Evolutionary conservation across 2,888 invertebrate genomes (phyloP), one percentile per base, ranked within the genome.

Genomic region (Torymus tubicola): DNA sequence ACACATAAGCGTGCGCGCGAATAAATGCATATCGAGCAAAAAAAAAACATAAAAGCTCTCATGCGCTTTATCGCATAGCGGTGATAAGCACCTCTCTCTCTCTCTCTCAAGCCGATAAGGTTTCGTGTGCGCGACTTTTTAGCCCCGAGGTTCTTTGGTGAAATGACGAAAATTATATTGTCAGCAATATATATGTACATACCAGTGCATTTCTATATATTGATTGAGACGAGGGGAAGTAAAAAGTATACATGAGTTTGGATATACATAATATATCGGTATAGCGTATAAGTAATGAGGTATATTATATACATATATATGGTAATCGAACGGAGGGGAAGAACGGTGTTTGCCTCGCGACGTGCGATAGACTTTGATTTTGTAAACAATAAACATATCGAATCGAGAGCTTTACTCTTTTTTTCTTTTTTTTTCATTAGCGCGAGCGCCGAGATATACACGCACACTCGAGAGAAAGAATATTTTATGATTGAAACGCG

Each of bases 361-460:
- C 21, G 52, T 63, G n/a, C 42, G 67, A 67, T 75, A 75, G 75
- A 75, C 67, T 68, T 75, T 68, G 75, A 75, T 60, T 75, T 42
- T 64, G 63, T n/a, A 24, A 13, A 11, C 16, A n/a, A 71, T 42
- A 42, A 70, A 70, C 57, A 73, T 64, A 73, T 64, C 72, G 42
- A 64, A 73, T 53, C 61, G 42, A 50, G 21, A 18, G 58, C 16
- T 42, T 64, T 53, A 63, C 24, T 52, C 61, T 21, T 16, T 14
- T 12, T 14, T 14, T 31, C 0, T n/a, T 13, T 16, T 16, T 13
- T 21, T 2, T 16, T 16, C 18, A 16, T 18, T 1, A 0, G 52
- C 53, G 14, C 42, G 67, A 2, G 21, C 21, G 21, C 21, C 2
- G 21, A 21, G 21, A 21, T 21, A 21, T 2, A 21, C 50, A 13